Percentiles rank a stretch among this genome's conserved stretches.
Conservation (phyloP, 1,140 invertebrate species). For the Megalopta genalis region DNA sequence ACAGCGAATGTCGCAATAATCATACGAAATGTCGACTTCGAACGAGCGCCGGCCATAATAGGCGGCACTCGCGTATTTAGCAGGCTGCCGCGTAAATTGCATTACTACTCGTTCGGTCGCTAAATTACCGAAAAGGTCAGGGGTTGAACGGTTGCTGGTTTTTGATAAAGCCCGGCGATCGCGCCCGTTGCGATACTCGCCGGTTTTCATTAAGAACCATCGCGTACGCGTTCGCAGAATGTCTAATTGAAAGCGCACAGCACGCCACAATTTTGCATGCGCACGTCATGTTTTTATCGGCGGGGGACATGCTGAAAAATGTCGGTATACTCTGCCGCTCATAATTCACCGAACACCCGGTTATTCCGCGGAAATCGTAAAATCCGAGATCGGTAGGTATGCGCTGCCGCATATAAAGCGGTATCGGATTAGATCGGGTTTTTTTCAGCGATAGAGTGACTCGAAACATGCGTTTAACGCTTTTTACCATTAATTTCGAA, state of each 20-base stretch:
- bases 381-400: too few species aligned
- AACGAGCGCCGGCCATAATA: constrained; percentile 20
- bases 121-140: constrained; percentile 41
- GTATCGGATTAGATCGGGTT: too few species aligned
- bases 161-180: constrained; percentile 8
- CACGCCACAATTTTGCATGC: not conserved
- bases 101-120: constrained; percentile 32
- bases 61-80: constrained; percentile 36
- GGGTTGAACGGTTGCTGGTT: constrained; percentile 34
- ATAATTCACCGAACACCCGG: too few species aligned
- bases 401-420: too few species aligned
- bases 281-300: not conserved
- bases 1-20: constrained; percentile 38
- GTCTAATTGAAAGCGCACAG: not conserved
- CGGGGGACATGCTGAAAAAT: not conserved
- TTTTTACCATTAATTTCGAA: too few species aligned
- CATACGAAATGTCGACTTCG: constrained; percentile 35
- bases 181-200: not conserved
- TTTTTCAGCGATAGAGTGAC: too few species aligned
- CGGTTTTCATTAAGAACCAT: not conserved
- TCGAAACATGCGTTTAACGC: too few species aligned
- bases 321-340: not conserved
- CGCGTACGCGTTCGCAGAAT: not conserved
- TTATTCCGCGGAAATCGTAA: too few species aligned
- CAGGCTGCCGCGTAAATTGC: constrained; percentile 31